These are phyloP conservation scores for Brienomyrus brachyistius DNA, from an alignment of 2,113 vertebrate species.

Conservation along the genomic window DNA sequence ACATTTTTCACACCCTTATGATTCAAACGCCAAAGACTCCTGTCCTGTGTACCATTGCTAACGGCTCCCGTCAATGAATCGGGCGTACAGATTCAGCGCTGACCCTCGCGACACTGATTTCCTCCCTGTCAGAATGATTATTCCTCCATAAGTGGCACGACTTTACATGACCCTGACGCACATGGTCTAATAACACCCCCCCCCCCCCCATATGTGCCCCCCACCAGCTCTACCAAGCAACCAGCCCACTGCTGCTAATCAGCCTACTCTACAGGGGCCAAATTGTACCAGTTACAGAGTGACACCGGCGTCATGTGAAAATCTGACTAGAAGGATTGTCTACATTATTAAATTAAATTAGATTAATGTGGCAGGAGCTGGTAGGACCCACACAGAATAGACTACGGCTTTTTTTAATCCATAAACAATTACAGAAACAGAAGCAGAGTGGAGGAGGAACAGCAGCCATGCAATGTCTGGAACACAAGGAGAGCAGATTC, in stretches of 20 bases:
- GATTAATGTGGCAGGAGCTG: conserved; percentile 75
- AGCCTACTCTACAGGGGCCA: conserved; percentile 50
- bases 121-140: background rate
- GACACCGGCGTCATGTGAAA: conserved; percentile 62
- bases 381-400: conserved; percentile 57
- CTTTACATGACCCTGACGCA: background rate
- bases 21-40: background rate
- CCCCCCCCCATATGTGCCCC: conserved; percentile 14
- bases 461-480: background rate
- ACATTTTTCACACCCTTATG: background rate
- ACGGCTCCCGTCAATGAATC: background rate
- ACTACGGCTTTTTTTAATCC: conserved; percentile 39
- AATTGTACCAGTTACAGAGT: conserved; percentile 74
- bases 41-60: background rate
- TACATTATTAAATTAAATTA: conserved; percentile 45
- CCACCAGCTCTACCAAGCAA: conserved; percentile 36
- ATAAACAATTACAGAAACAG: conserved; percentile 36
- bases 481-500: background rate
- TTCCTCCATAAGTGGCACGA: background rate
- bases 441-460: background rate
- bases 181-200: background rate
- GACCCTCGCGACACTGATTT: background rate
- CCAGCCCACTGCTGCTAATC: conserved; percentile 54
- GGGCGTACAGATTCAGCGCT: background rate
- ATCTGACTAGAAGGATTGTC: conserved; percentile 64